Evolutionary conservation across 2,888 invertebrate species (phyloP), one percentile per base, ranked within the genome.

Genomic region (Clanis bilineata): DNA sequence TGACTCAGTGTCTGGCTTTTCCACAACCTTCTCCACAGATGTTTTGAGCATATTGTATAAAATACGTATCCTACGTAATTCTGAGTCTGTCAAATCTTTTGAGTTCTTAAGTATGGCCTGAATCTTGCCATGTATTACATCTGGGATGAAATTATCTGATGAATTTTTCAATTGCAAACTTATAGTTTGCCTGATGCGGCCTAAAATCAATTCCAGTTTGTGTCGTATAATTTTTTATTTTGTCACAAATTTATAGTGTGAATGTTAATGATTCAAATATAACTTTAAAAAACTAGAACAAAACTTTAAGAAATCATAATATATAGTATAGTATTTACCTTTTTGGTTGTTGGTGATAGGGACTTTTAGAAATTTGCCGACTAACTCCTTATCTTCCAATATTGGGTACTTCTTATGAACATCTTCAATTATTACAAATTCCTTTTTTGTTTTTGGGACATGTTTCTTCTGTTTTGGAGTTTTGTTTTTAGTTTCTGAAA

Each of bases 271-370:
- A 2, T 15, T n/a, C 0, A n/a, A 39, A 39, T 3, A 15, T n/a
- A 6, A 1, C 6, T n/a, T 2, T 38, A n/a, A n/a, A n/a, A 38
- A n/a, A 38, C 38, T n/a, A 38, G 3, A n/a, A 38, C 3, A 15
- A 15, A 15, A 39, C 6, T 39, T 15, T 6, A 15, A 18, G 18
- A 18, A 18, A 7, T 25, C 1, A n/a, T 12, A 28, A 28, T 10
- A 32, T n/a, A n/a, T n/a, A n/a, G n/a, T n/a, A 44, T 21, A 3
- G 15, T 9, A 51, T 36, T 36, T 72, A 90, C 91, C 91, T 87
- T 90, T 92, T 45, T 91, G 90, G 67, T 90, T 90, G 65, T 91
- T 91, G 32, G 69, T 82, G 72, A 90, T 70, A 0, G 79, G 66
- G 0, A 90, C 86, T 58, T 69, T 75, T 1, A 82, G 61, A 43